Evolutionary conservation across 2,113 vertebrate genomes (phyloP), one percentile per base, ranked within the genome.

Genomic region (Eublepharis macularius): DNA sequence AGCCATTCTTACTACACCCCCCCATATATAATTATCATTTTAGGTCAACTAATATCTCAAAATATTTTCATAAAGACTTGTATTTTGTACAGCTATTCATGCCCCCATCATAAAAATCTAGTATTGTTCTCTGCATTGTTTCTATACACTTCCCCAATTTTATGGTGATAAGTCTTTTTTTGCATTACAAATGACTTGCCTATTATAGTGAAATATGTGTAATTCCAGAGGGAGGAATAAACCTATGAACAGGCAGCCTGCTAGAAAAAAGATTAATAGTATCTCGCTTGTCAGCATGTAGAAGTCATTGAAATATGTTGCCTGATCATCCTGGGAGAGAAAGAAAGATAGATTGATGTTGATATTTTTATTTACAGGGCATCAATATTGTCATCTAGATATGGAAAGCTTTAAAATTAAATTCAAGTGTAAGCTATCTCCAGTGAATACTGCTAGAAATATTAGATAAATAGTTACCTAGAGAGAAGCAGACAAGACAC

Each of bases 271-370:
- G 63, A 87, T 83, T 57, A 86, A 86, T 81, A 84, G 63, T 76
- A 68, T 76, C 86, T 83, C 94, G 97, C 96, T 95, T 92, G 94
- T 97, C 32, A 97, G 91, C 95, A 97, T 96, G 94, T 96, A 95
- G 92, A 97, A 97, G 92, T 97, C 95, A 68, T 92, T 97, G 57
- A 96, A 91, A 93, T 96, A 97, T 90, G 94, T 76, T 57, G 85
- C 77, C 39, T 82, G 54, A 47, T 91, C 88, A 65, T 94, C 90
- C 97, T 97, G 34, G 45, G 73, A 45, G 57, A 78, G 47, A 81
- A 24, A 60, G 26, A 86, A 45, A 83, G 21, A 83, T 4, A 88
- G 60, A 82, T 6, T 73, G 36, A 85, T 82, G 29, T 6, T 88
- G 72, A 39, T 70, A 73, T 54, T 85, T 85, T 87, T 80, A 69